phyloP scores from a whole-genome alignment of 2,113 vertebrate species.

The Bubo bubo region DNA sequence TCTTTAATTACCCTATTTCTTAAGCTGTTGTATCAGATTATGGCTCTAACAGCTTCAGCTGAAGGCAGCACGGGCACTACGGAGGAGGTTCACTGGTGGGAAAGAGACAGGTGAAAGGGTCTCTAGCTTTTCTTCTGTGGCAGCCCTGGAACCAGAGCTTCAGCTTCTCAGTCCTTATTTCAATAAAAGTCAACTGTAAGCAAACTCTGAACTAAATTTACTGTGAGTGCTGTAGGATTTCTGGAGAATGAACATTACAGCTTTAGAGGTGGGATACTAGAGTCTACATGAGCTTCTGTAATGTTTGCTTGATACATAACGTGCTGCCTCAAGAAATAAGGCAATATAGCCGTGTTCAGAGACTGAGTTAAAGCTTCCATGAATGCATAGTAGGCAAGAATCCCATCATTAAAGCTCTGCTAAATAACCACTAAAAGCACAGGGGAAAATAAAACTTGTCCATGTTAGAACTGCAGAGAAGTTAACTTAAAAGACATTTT shows the following conservation, averaged over 20 bases:
- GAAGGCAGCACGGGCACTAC: not conserved
- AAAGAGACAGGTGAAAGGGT: not conserved
- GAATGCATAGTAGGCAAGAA: not conserved
- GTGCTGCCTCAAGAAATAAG: not conserved
- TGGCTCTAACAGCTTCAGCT: not conserved
- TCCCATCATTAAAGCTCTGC: not conserved
- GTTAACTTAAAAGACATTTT: too few relatives aligned
- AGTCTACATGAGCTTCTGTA: not conserved
- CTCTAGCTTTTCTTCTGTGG: not conserved
- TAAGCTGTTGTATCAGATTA: not conserved
- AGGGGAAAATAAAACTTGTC: not conserved
- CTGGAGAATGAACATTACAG: not conserved
- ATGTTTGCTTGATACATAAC: too few relatives aligned
- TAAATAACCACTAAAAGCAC: not conserved
- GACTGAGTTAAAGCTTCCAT: not conserved
- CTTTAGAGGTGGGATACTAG: not conserved
- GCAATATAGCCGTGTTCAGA: not conserved
- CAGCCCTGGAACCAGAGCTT: not conserved
- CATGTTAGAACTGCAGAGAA: not conserved
- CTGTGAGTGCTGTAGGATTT: not conserved
- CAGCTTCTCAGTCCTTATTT: not conserved
- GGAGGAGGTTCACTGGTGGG: accelerated
- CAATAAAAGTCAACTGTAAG: slow-evolving; percentile 28
- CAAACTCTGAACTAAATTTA: not conserved
- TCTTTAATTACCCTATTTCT: not conserved